Conservation (phyloP, 2,113 vertebrate species). For the Chaetodon trifascialis region DNA sequence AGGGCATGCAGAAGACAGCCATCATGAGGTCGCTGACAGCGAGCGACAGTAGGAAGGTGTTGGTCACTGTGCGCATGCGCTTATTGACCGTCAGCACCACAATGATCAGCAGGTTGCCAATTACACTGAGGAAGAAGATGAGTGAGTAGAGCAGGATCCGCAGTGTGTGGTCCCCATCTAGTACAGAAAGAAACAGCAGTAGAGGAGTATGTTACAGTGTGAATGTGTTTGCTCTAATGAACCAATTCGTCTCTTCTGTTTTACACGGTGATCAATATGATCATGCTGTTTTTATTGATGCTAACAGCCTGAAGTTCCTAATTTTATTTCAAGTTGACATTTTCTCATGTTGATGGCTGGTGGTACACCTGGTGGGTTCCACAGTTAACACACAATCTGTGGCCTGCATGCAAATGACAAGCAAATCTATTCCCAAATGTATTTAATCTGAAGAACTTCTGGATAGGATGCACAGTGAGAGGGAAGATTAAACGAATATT, state of each 20-base stretch:
- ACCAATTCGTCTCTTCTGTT: constrained; percentile 12
- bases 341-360: background rate
- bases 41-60: constrained; percentile 95
- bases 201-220: background rate
- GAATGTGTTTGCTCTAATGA: background rate
- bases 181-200: background rate
- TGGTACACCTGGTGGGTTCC: background rate
- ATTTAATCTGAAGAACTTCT: constrained; percentile 16
- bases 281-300: constrained; percentile 22
- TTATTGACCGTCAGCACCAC: constrained; percentile 91
- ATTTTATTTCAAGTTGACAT: background rate
- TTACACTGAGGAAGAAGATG: constrained; percentile 92
- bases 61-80: constrained; percentile 94
- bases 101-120: constrained; percentile 93
- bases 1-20: constrained; percentile 95
- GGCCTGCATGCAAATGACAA: constrained; percentile 12
- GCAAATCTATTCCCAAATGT: background rate
- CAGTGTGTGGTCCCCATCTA: constrained; percentile 89
- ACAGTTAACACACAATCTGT: background rate
- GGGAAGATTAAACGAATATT: background rate
- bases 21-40: constrained; percentile 95
- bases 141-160: constrained; percentile 90
- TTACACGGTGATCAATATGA: constrained; percentile 15
- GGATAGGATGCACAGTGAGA: background rate
- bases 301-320: background rate